Evolutionary conservation across 30 jellyfish, hydroid and myxozoan species (phyloP).

Genomic region (Calvadosia cruxmelitensis): DNA sequence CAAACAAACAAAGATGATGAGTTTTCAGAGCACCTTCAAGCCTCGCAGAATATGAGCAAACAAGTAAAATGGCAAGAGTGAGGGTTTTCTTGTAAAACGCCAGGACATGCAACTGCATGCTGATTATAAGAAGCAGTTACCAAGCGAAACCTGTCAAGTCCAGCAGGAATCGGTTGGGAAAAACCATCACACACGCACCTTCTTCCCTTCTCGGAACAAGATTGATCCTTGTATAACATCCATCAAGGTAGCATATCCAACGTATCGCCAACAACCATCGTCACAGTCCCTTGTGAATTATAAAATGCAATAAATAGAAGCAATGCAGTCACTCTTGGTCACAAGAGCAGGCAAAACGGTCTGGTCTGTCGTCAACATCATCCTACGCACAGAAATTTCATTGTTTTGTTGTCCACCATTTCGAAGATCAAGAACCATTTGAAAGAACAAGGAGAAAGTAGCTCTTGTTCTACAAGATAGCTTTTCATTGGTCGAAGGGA

Average conservation of each 20-base stretch:
- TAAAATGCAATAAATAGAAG: not conserved
- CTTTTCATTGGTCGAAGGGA: too few species aligned
- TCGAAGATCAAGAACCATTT: not conserved
- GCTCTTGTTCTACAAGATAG: not conserved
- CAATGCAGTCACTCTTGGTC: not conserved
- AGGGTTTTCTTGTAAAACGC: too few species aligned
- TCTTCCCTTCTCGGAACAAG: conserved; percentile 78
- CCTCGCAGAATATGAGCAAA: too few species aligned
- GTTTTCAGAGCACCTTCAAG: too few species aligned
- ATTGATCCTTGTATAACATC: conserved; percentile 55
- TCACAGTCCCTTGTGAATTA: not conserved
- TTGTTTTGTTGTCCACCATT: not conserved
- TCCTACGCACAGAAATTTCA: conserved; percentile 1
- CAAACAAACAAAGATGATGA: too few species aligned
- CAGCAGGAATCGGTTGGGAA: too few species aligned
- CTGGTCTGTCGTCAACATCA: not conserved
- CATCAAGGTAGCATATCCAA: too few species aligned
- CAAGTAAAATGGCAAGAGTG: too few species aligned
- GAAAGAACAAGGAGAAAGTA: not conserved
- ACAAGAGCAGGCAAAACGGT: not conserved
- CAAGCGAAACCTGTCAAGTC: too few species aligned
- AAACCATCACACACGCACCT: too few species aligned
- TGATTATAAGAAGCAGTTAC: too few species aligned
- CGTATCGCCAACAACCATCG: not conserved
- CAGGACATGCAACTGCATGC: too few species aligned